phyloP scores from a whole-genome alignment of 2,888 invertebrate species.

The Anthophora plumipes region DNA sequence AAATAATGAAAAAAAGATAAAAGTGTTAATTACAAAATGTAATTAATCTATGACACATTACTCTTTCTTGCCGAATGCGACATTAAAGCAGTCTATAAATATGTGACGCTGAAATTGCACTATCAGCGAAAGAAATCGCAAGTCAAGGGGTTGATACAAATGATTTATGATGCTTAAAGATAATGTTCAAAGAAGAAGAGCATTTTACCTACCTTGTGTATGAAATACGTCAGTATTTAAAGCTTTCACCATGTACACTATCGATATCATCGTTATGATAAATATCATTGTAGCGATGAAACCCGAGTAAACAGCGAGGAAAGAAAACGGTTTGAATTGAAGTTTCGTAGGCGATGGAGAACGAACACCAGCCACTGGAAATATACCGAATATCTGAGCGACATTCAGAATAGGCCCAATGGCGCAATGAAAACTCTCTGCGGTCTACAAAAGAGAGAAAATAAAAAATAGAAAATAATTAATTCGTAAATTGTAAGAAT shows the following conservation, averaged over 20 bases:
- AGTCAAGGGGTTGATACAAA: no score
- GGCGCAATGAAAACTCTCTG: slow-evolving; percentile 80
- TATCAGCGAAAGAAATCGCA: no score
- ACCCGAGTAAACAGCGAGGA: slow-evolving; percentile 72
- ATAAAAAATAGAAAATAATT: neutral
- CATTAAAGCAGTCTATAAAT: no score
- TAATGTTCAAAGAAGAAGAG: neutral
- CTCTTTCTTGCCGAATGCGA: no score
- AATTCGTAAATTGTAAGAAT: neutral
- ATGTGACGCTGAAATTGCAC: no score
- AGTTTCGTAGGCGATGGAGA: slow-evolving; percentile 71
- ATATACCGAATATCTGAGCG: slow-evolving; percentile 81
- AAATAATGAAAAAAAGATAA: no score
- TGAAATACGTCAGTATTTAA: slow-evolving; percentile 75
- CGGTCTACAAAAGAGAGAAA: slow-evolving; percentile 72
- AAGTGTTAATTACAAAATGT: no score
- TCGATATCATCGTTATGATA: slow-evolving; percentile 73
- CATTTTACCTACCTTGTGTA: slow-evolving; percentile 72
- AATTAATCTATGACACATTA: no score
- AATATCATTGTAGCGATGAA: slow-evolving; percentile 63
- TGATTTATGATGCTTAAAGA: no score
- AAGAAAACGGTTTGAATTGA: slow-evolving; percentile 69
- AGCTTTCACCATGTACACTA: slow-evolving; percentile 79
- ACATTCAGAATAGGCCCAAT: slow-evolving; percentile 75
- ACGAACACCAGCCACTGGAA: slow-evolving; percentile 78